Base-by-base conservation (phyloP, 2,888 invertebrate species). In the Drosophila falleni region DNA sequence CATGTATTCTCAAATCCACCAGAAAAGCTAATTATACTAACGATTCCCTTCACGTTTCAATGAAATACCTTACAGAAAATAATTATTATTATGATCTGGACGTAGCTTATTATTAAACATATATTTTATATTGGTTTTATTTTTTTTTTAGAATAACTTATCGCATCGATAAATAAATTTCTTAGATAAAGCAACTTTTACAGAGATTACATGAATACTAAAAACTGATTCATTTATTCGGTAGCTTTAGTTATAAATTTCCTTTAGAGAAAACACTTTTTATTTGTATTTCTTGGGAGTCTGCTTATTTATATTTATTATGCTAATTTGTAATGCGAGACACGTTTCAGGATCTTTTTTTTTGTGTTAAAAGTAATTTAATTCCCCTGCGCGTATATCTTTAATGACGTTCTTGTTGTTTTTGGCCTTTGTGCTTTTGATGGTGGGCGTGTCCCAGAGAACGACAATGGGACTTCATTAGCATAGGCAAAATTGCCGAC, bases 391-490 rank as follows among this genome's bases (percentile, higher is more conserved):
- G 64, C 53, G 46, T 74, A 63, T 58, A 33, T 58, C 55, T 78
- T 65, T 56, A 54, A 47, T 61, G 47, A 50, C 51, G 50, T 31
- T 37, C 42, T 44, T 53, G 44, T 42, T 33, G 26, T 39, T 44
- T 37, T 11, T 49, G 35, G 44, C 50, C 23, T 53, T 44, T 46
- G 55, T 37, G 42, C 16, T 53, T 44, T 44, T 44, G 41, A 16
- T 31, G 42, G 78, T 71, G 76, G 78, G 79, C 74, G 83, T 72
- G 77, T 53, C 63, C 37, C 51, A 49, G 47, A 50, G 77, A 60
- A 44, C 67, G 67, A 78, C 82, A 85, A 85, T 82, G 81, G 70
- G 77, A 62, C 71, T 75, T 79, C 72, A 84, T 84, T 84, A 83
- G 87, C 87, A 84, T 83, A 81, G 83, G 55, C 64, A 67, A 63